phyloP scores from a whole-genome alignment of 1,140 invertebrate genomes.

The Tetranychus urticae region DNA sequence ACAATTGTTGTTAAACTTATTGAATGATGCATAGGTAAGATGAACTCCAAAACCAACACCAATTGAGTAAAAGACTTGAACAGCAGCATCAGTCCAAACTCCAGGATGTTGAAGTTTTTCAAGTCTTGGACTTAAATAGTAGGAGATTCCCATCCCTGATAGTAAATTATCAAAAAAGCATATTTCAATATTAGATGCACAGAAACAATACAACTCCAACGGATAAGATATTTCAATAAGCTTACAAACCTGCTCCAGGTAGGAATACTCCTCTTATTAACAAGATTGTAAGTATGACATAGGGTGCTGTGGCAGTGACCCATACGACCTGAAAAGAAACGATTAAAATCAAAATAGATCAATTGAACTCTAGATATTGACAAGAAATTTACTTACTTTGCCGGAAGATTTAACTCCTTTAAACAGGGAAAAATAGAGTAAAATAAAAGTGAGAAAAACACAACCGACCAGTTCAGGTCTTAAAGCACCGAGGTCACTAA shows the following conservation, averaged over 20 bases:
- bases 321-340: constrained; percentile 36
- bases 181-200: neutral
- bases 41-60: constrained; percentile 76
- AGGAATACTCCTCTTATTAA: constrained; percentile 40
- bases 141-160: constrained; percentile 15
- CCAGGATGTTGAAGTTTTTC: constrained; percentile 24
- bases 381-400: constrained; percentile 16
- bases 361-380: too few species aligned
- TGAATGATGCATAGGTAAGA: constrained; percentile 67
- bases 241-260: constrained; percentile 18
- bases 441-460: constrained; percentile 23
- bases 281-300: constrained; percentile 44
- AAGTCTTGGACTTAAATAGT: constrained; percentile 25
- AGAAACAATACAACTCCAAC: neutral
- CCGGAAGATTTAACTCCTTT: constrained; percentile 31
- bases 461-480: constrained; percentile 24
- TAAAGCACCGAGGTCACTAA: constrained; percentile 24
- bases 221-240: neutral
- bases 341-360: neutral
- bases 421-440: constrained; percentile 29
- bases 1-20: constrained; percentile 62
- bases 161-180: neutral
- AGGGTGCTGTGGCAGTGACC: constrained; percentile 53
- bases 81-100: constrained; percentile 78
- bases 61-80: constrained; percentile 63